Evolutionary conservation across 2,888 invertebrate genomes (phyloP).

Genomic region (Pachycephus smyrnensis): DNA sequence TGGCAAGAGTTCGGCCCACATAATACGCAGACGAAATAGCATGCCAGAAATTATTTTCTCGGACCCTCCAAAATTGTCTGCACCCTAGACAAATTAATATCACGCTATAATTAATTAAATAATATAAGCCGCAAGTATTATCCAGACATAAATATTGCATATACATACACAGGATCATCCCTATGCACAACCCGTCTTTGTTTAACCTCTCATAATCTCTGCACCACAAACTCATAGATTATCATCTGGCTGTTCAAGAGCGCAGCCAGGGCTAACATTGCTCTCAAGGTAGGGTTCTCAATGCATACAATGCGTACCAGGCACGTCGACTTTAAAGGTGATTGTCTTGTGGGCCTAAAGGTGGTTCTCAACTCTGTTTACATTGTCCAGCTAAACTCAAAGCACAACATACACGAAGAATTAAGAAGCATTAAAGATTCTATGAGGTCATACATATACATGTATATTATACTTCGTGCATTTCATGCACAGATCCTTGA

Average conservation of each 20-base stretch:
- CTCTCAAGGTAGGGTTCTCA: not conserved
- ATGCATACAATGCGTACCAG: not conserved
- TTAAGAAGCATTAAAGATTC: not conserved
- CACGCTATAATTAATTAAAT: not conserved
- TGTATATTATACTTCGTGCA: not conserved
- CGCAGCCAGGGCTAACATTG: not conserved
- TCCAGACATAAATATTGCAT: not conserved
- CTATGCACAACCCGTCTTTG: not conserved
- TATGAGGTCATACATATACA: not conserved
- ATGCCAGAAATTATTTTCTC: not conserved
- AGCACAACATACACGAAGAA: not conserved
- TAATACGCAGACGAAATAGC: not conserved
- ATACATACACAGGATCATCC: not conserved
- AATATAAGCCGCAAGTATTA: not conserved
- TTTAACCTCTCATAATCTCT: conserved; percentile 22
- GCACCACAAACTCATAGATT: conserved; percentile 28
- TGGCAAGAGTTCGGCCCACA: not conserved
- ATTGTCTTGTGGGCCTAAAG: not conserved
- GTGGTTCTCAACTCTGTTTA: conserved; percentile 19
- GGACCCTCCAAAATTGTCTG: not conserved
- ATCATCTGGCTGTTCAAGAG: conserved; percentile 22
- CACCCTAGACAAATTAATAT: not conserved
- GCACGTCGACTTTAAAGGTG: not conserved
- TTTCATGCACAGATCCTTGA: not conserved
- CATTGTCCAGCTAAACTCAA: conserved; percentile 5